Base-by-base conservation (phyloP, 1,140 invertebrate species). In the Plodia interpunctella region DNA sequence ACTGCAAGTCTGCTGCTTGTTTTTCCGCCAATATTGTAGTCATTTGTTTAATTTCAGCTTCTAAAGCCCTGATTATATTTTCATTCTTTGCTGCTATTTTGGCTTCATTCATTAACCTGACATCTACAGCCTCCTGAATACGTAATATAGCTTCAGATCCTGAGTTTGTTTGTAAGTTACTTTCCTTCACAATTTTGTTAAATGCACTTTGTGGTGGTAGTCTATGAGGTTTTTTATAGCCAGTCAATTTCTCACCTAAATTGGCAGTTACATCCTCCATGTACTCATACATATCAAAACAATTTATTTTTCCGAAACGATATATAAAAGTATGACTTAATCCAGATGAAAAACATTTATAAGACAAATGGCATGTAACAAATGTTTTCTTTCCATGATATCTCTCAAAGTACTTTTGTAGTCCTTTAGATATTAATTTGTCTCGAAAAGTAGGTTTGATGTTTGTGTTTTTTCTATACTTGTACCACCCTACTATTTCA, bases 401-500 rank as follows among this genome's bases (percentile, higher is more conserved):
- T 32, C 82, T 84, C 66, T 87, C 86, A 75, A 93, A 92, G 57
- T 91, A 87, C 19, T 90, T 89, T 35, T 90, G 88, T 53, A 94
- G 78, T 49, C 91, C 88, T 79, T 90, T 92, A 35, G 93, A 91
- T 60, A 93, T 78, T 60, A 92, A 70, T 74, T 90, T 92, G 58
- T 93, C 92, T 51, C 91, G 76, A 35, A 93, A 78, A 2, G 91
- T 91, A 5, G 87, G 90, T 50, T 78, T 81, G 9, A 93, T 78
- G 25, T 74, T 78, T 38, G 78, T 83, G 56, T 91, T 90, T 65
- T 88, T 78, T 57, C 92, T 86, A 67, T 92, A 93, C 66, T 90
- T 90, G 73, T 92, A 94, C 93, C 93, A 94, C 17, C 93, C 93
- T 10, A 93, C 90, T 35, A 94, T 86, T 69, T 91, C 90, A 68